These are phyloP conservation scores for Nephrotoma flavescens DNA, from an alignment of 2,888 invertebrate species.

Conservation along the genomic window DNA sequence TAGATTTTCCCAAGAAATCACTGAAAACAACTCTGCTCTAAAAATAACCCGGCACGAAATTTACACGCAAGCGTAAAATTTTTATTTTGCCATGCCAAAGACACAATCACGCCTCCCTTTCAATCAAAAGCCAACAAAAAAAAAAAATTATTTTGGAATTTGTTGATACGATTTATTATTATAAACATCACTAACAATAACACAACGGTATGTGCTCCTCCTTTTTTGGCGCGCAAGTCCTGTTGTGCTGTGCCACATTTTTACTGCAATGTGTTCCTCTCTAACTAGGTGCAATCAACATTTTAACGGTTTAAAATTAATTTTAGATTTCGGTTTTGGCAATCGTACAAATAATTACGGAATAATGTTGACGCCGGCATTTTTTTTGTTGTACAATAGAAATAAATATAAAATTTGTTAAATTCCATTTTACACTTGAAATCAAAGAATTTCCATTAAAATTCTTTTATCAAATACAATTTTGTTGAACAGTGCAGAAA, in stretches of 20 bases:
- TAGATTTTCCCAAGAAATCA: not conserved
- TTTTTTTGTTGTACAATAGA: not conserved
- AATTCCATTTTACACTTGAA: not conserved
- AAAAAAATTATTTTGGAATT: not conserved
- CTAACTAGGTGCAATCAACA: not conserved
- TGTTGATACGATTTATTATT: not conserved
- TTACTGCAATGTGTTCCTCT: not conserved
- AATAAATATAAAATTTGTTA: not conserved
- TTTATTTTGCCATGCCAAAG: not conserved
- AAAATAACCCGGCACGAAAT: not conserved
- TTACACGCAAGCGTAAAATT: not conserved
- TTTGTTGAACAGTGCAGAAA: not conserved
- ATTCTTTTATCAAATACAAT: not conserved
- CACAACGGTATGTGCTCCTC: not conserved
- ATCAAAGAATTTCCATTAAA: not conserved
- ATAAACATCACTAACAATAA: not conserved
- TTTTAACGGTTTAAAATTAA: not conserved
- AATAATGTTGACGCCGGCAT: not conserved
- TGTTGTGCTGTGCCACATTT: not conserved
- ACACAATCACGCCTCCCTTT: not conserved
- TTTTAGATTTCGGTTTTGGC: not conserved
- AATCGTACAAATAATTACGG: not conserved
- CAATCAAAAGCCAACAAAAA: not conserved
- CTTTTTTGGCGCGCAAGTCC: constrained; percentile 4
- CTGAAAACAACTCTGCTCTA: not conserved